These are phyloP conservation scores for Urocitellus parryii DNA, from an alignment of 2,113 vertebrate species.

Conservation along the genomic window DNA sequence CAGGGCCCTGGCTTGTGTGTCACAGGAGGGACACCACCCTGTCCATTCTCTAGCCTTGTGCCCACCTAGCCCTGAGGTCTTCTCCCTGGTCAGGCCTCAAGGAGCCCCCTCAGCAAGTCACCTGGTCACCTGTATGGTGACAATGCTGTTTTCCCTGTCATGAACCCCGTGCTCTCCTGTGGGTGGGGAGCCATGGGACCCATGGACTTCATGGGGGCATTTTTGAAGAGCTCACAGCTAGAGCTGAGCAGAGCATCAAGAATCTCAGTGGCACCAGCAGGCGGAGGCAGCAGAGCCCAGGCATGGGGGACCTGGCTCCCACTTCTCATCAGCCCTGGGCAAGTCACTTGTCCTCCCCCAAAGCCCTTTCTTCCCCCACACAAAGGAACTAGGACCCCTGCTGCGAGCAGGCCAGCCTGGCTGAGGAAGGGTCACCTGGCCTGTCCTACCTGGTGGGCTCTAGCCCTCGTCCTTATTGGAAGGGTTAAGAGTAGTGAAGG, in stretches of 20 bases:
- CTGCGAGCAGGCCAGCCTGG: no score
- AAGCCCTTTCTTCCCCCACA: no score
- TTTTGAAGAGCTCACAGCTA: neutral
- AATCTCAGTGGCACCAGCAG: rapidly evolving
- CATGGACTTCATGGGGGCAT: neutral
- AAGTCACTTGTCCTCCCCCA: neutral
- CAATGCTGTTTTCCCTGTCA: no score
- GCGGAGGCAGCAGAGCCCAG: rapidly evolving
- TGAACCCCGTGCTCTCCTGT: neutral
- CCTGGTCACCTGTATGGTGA: neutral
- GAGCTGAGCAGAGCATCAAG: neutral
- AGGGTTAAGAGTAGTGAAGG: neutral
- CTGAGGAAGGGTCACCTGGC: neutral
- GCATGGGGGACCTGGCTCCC: rapidly evolving
- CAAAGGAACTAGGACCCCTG: no score
- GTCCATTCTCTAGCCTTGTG: neutral
- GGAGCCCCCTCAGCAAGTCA: neutral
- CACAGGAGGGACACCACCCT: neutral
- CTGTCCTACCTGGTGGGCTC: rapidly evolving
- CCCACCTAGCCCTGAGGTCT: neutral
- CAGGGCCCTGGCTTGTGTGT: neutral
- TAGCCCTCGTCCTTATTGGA: no score
- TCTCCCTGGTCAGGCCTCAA: neutral
- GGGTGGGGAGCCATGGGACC: rapidly evolving
- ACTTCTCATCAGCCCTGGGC: neutral